Percentiles rank a stretch among this genome's conserved stretches.
Evolutionary conservation across 2,797 vertebrate genomes (phyloP).

Genomic region (Xiphophorus birchmanni): DNA sequence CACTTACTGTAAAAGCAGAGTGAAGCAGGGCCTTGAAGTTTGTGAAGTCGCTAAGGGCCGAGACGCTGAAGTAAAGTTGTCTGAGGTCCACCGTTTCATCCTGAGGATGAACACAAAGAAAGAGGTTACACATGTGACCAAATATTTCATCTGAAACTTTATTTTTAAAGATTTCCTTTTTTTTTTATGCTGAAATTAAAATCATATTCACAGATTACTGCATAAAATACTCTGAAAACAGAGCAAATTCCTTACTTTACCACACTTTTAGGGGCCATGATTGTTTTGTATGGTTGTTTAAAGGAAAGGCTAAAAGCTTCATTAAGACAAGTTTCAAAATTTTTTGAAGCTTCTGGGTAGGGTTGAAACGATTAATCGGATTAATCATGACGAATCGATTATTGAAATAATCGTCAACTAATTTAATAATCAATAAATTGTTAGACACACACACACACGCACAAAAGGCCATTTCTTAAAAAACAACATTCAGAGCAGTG

Average conservation of each 20-base stretch:
- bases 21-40: slow-evolving; percentile 78
- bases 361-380: too few relatives aligned
- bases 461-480: too few relatives aligned
- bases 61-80: slow-evolving; percentile 81
- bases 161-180: background rate
- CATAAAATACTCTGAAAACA: background rate
- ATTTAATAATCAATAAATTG: too few relatives aligned
- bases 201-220: background rate
- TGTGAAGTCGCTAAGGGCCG: slow-evolving; percentile 74
- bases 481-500: too few relatives aligned
- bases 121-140: background rate
- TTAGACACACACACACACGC: too few relatives aligned
- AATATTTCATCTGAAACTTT: background rate
- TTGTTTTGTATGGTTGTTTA: background rate
- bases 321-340: background rate
- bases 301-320: background rate
- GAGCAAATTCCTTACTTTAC: background rate
- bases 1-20: slow-evolving; percentile 79
- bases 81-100: slow-evolving; percentile 81
- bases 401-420: too few relatives aligned
- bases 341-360: too few relatives aligned
- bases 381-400: too few relatives aligned
- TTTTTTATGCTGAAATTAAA: background rate
- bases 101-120: slow-evolving; percentile 45
- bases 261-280: background rate